Conservation (phyloP, 2,797 vertebrate genomes). For the Sorex maritimensis region DNA sequence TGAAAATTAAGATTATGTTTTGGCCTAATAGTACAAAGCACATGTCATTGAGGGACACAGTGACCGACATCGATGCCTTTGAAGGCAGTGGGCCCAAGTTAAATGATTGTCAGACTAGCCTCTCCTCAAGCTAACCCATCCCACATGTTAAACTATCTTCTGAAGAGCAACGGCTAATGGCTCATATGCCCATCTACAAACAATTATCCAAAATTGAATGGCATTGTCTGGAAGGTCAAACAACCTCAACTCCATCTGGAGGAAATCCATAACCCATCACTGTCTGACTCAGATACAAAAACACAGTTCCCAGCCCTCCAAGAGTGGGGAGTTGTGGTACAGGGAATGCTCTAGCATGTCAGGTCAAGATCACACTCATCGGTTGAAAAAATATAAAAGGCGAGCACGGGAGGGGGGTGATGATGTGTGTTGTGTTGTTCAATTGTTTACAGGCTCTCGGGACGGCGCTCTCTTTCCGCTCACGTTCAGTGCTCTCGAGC, state of each 20-base stretch:
- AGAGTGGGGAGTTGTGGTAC: neutral
- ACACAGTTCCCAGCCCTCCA: fast-evolving
- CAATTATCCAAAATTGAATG: neutral
- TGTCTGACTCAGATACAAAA: neutral
- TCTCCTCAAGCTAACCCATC: neutral
- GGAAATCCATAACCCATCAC: neutral
- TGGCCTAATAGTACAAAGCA: neutral
- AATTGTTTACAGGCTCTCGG: too few species aligned
- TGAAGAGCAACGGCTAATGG: neutral
- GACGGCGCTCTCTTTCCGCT: too few species aligned
- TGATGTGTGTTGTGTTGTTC: too few species aligned
- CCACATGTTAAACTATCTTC: neutral
- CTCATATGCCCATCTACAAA: neutral
- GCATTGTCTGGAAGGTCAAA: neutral
- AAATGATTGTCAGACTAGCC: too few species aligned
- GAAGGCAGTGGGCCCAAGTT: neutral
- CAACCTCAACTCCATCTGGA: neutral
- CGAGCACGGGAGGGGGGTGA: too few species aligned
- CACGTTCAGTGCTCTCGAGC: too few species aligned
- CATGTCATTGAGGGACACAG: too few species aligned
- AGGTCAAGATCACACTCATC: neutral
- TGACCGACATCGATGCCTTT: neutral
- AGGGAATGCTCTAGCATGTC: neutral
- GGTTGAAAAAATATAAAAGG: too few species aligned
- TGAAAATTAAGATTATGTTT: neutral